These are phyloP conservation scores for Polypedilum vanderplanki DNA, from an alignment of 1,140 invertebrate genomes.

Conservation along the genomic window DNA sequence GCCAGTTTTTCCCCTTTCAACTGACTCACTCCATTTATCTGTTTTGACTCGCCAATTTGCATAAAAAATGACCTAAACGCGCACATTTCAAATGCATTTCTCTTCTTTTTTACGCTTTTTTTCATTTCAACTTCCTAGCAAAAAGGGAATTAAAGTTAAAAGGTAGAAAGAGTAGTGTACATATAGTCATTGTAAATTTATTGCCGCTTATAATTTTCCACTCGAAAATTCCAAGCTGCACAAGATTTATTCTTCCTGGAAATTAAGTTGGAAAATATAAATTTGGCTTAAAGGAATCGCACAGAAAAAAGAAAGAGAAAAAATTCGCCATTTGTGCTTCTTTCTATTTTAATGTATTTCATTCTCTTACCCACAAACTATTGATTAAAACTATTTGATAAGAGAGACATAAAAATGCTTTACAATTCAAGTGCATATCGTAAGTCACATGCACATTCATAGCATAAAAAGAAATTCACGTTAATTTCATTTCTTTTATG, in stretches of 20 bases:
- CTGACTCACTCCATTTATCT: not conserved
- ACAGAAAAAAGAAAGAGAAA: not conserved
- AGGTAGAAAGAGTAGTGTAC: not conserved
- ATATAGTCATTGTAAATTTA: slow-evolving; percentile 25
- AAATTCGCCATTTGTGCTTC: not conserved
- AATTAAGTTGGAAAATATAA: slow-evolving; percentile 28
- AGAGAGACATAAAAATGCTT: not conserved
- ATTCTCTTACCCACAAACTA: slow-evolving; percentile 17
- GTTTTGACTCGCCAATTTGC: not conserved
- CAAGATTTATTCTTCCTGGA: slow-evolving; percentile 25
- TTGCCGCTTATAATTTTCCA: slow-evolving; percentile 26
- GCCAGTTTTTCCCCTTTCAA: not conserved
- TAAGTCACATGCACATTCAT: not conserved
- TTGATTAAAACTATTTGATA: slow-evolving; percentile 20
- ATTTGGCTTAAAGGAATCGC: slow-evolving; percentile 10
- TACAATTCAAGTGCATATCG: slow-evolving; percentile 17
- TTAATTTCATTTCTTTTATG: no score
- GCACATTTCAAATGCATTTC: slow-evolving; percentile 25
- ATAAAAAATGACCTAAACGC: not conserved
- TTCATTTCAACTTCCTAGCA: slow-evolving; percentile 13
- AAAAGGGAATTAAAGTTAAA: no score
- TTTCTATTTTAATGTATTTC: not conserved
- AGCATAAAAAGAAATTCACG: no score
- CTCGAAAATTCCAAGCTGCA: slow-evolving; percentile 24
- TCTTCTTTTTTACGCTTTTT: not conserved